These are phyloP conservation scores for Sepioteuthis lessoniana DNA, from an alignment of 2,888 invertebrate species.

Conservation along the genomic window DNA sequence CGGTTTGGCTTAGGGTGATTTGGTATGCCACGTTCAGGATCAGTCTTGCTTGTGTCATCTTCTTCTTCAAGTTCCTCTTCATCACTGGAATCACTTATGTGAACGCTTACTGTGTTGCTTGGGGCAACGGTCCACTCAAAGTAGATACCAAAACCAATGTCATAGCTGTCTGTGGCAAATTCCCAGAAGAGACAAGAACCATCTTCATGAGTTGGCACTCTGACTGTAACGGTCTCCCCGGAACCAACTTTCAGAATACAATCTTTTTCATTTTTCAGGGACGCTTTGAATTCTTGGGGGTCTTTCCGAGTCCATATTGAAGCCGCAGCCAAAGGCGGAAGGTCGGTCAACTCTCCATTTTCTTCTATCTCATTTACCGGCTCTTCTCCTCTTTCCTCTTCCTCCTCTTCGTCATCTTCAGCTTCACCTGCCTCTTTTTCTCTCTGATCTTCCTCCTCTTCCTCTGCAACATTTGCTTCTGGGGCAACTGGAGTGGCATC, in stretches of 20 bases:
- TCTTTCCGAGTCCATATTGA: slow-evolving; percentile 97
- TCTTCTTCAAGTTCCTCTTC: slow-evolving; percentile 83
- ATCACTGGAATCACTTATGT: slow-evolving; percentile 95
- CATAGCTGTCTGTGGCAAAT: slow-evolving; percentile 98
- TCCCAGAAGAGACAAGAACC: slow-evolving; percentile 98
- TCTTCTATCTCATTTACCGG: background rate
- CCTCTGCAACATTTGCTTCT: background rate
- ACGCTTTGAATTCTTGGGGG: slow-evolving; percentile 90
- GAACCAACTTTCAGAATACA: slow-evolving; percentile 95
- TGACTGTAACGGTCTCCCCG: slow-evolving; percentile 96
- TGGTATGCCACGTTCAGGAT: slow-evolving; percentile 79
- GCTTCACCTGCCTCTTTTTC: no score
- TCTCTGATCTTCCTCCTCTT: background rate
- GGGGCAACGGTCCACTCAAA: slow-evolving; percentile 92
- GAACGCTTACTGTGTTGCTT: slow-evolving; percentile 92
- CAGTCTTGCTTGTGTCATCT: slow-evolving; percentile 79
- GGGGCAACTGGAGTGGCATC: background rate
- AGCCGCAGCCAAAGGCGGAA: slow-evolving; percentile 78
- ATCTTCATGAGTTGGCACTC: slow-evolving; percentile 96
- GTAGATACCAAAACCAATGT: slow-evolving; percentile 94
- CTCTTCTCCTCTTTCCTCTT: background rate
- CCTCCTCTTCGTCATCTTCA: background rate
- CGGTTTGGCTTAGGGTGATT: slow-evolving; percentile 71
- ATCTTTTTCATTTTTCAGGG: slow-evolving; percentile 86
- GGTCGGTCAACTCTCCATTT: slow-evolving; percentile 23